Base-by-base conservation (phyloP, 1,140 invertebrate species). In the Solenopsis invicta region DNA sequence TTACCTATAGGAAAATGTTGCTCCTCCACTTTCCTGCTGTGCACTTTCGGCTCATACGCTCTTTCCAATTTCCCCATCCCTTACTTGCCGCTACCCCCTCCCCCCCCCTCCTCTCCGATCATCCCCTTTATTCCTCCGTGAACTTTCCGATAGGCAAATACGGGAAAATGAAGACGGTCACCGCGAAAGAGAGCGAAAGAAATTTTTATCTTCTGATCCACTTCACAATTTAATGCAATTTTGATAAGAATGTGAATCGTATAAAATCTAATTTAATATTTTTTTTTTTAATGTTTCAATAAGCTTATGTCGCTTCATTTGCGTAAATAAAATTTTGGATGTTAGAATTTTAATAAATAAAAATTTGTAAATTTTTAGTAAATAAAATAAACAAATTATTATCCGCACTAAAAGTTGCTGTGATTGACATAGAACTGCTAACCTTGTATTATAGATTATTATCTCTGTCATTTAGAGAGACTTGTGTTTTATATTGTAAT, bases 1-100 rank as follows among this genome's bases (percentile, higher is more conserved):
- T 88, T 88, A 91, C 87, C 86, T 87, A 29, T 90, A 86, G 24
- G 75, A 54, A 87, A 61, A 16, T 61, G 12, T 67, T 67, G 80
- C 78, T 78, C 88, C 77, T 77, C 74, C 56, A 81, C 78, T 86
- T 71, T 52, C 24, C 66, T 67, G 37, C n/a, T 54, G 24, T 72
- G 54, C 88, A 78, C 75, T 86, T 67, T 29, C 37, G 54, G 37
- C 72, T 0, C n/a, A 8, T 54, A 24, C n/a, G n/a, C 75, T 84
- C 64, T 89, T 86, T 64, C 48, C 77, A 72, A 87, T 87, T 50
- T 78, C 48, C 24, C 16, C 37, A n/a, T 9, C 29, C 29, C 13
- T 54, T 10, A n/a, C n/a, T n/a, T n/a, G n/a, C n/a, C n/a, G n/a
- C n/a, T n/a, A n/a, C n/a, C n/a, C n/a, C n/a, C n/a, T 78, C 48